Percentiles rank a stretch among this genome's conserved stretches.
phyloP scores from a whole-genome alignment of 2,797 vertebrate species.

The Neolamprologus multifasciatus region DNA sequence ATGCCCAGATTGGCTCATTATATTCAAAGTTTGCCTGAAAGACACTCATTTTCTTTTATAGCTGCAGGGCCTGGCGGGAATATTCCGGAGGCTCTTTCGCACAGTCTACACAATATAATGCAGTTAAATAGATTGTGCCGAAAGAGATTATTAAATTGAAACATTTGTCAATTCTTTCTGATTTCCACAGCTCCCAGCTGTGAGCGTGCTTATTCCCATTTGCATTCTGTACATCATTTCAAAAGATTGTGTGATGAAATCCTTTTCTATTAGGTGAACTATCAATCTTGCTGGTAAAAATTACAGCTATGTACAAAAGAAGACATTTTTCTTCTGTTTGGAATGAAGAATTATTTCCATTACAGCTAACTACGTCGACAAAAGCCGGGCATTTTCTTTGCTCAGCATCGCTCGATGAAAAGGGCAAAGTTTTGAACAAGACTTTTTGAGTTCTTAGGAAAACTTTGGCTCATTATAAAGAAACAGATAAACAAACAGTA shows the following conservation, averaged over 20 bases:
- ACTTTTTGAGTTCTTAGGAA: not conserved
- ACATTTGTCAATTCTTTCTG: not conserved
- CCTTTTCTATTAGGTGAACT: not conserved
- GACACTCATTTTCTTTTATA: not conserved
- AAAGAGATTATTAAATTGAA: not conserved
- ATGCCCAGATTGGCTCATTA: constrained; percentile 25
- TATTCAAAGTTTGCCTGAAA: constrained; percentile 2
- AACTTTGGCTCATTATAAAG: not conserved
- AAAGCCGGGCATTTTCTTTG: not conserved
- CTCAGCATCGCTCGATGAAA: constrained; percentile 3
- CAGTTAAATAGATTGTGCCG: not conserved
- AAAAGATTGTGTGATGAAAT: not conserved
- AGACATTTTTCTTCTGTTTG: not conserved
- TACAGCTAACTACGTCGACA: not conserved
- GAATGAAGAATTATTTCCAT: not conserved
- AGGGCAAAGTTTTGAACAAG: not conserved
- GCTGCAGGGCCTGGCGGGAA: not conserved
- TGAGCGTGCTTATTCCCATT: not conserved
- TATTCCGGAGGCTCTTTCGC: not conserved
- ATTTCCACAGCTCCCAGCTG: not conserved
- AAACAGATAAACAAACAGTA: not conserved
- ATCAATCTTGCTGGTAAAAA: not conserved
- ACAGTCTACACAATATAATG: not conserved
- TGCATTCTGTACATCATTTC: not conserved
- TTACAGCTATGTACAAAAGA: not conserved